phyloP scores from a whole-genome alignment of 2,113 vertebrate species.

The Coracopsis vasa region DNA sequence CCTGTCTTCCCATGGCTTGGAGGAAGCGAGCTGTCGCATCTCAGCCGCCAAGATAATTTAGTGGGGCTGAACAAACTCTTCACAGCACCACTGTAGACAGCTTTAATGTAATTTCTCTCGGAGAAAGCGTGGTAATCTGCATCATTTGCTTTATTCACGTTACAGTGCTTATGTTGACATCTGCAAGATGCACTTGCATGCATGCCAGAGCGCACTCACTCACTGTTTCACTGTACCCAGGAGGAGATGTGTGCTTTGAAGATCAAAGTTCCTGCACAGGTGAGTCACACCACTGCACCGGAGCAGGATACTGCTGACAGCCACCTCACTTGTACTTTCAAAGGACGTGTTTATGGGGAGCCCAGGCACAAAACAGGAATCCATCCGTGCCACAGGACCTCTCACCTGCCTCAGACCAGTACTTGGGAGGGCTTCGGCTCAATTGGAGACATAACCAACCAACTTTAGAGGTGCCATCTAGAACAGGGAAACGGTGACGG shows the following conservation, averaged over 20 bases:
- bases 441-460: not conserved
- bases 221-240: not conserved
- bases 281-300: not conserved
- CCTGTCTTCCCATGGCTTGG: fast-evolving
- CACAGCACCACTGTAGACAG: not conserved
- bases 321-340: not conserved
- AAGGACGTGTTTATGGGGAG: not conserved
- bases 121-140: not conserved
- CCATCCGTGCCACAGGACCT: not conserved
- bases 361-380: not conserved
- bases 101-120: not conserved
- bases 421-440: not conserved
- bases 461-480: not conserved
- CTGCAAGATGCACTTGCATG: not conserved
- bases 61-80: not conserved
- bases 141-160: not conserved
- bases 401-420: not conserved
- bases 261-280: not conserved
- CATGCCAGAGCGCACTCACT: not conserved
- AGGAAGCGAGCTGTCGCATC: not conserved
- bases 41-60: not conserved
- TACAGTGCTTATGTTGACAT: not conserved
- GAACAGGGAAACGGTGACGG: not conserved
- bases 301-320: not conserved
- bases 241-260: not conserved